Evolutionary conservation across 2,113 vertebrate species (phyloP), one percentile per base, ranked within the genome.

Genomic region (Nyctereutes procyonoides): DNA sequence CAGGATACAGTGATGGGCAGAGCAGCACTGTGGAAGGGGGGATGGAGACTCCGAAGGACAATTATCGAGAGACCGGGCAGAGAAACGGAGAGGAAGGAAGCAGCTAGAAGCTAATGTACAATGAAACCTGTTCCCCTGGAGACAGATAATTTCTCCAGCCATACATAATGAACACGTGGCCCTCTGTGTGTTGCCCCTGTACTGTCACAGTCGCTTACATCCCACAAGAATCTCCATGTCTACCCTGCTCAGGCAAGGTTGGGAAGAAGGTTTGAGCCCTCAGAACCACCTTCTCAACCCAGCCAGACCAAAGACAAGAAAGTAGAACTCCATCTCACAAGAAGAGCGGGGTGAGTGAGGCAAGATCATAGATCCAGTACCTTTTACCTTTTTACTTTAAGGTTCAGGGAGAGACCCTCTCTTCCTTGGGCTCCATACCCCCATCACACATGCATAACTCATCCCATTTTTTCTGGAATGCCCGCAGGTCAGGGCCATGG

Each of bases 81-180:
- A 60, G 86, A 85, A 90, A 86, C 2, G 15, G n/a, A 32, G 94
- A 96, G 76, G 95, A 84, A 97, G 89, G 88, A 94, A 96, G 93
- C 10, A 0, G 82, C 89, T 77, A 53, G 83, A 93, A 93, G 88
- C 95, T 96, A 97, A 96, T 97, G 94, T 69, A 53, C 93, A 96
- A 84, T 97, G 97, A 98, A 98, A 86, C 94, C 51, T 91, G 85
- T 91, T 17, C 81, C 97, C 88, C 96, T 93, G 84, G 95, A 98
- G 94, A 96, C 90, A 97, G 93, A 97, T 88, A 24, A 90, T 93
- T 90, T 96, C 76, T 86, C 96, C 81, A 91, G 84, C 77, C 94
- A 55, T 58, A 90, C 90, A 88, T 93, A 80, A 94, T 93, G 92
- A 93, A 22, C 96, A 95, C 43, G 67, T 48, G 95, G 65, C 60